Evolutionary conservation across 2,113 vertebrate genomes (phyloP).

Genomic region (Parotia lawesii): DNA sequence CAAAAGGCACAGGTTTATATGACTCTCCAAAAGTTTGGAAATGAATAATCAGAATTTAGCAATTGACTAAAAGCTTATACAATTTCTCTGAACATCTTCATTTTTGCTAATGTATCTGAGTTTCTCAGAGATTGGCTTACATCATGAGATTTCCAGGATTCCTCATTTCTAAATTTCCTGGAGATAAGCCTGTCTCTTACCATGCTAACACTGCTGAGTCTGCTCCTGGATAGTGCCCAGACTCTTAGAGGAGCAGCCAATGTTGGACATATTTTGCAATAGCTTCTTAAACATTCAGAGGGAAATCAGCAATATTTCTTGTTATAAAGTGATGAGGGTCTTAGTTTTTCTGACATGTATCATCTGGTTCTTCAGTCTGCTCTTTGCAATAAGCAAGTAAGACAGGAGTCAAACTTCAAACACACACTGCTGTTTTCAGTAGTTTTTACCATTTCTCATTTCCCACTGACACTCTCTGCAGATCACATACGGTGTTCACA

Average conservation of each 20-base stretch:
- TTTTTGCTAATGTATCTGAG: background rate
- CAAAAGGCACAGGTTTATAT: background rate
- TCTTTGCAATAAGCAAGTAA: background rate
- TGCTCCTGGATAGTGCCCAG: background rate
- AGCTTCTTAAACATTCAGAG: background rate
- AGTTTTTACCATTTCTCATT: background rate
- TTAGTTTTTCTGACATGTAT: background rate
- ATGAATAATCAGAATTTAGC: background rate
- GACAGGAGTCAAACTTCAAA: background rate
- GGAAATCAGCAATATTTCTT: conserved; percentile 9
- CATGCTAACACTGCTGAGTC: background rate
- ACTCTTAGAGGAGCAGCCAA: background rate
- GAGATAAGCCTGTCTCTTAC: background rate
- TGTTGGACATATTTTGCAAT: background rate
- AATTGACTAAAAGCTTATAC: background rate
- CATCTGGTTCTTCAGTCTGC: conserved; percentile 1
- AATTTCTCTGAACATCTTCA: background rate
- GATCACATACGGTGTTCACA: background rate
- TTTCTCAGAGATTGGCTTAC: background rate
- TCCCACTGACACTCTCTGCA: background rate
- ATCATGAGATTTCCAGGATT: background rate
- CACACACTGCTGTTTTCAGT: background rate
- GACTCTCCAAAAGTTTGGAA: background rate
- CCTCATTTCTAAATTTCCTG: background rate
- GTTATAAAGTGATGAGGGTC: background rate